Base-by-base conservation (phyloP, 2,797 vertebrate genomes). In the Lindbergichthys nudifrons region DNA sequence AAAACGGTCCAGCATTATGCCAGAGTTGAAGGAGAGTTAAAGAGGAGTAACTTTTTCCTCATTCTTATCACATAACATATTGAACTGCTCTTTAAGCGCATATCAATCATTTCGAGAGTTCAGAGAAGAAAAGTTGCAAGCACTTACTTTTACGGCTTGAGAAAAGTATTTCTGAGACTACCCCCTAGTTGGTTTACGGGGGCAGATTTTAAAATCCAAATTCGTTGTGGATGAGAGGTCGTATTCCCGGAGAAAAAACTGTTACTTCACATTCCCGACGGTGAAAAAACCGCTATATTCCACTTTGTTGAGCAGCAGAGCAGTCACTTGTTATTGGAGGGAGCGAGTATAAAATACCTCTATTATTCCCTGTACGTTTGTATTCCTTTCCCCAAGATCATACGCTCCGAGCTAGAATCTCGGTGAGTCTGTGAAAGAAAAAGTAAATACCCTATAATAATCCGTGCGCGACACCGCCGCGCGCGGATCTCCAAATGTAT, bases 121-220 rank as follows among this genome's bases (percentile, higher is more conserved):
- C 16, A 62, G 32, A 52, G 32, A 41, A 61, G 30, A 50, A 77
- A 85, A 83, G 71, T 84, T 75, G 50, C 45, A 19, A 18, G 56
- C 45, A 92, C 91, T 94, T 90, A 93, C 92, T 91, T 87, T 30
- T 32, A 47, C 65, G 15, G 42, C 15, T 75, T 57, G 60, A 83
- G 79, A 76, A 70, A 77, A 58, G 58, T 71, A 46, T 50, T 48
- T 66, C 30, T 45, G 45, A 23, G 39, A 58, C 43, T 54, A 47
- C 80, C 85, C 89, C 79, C 75, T 53, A 3, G 52, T 65, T 39
- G 82, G 36, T 73, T 77, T 45, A 67, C n/a, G 66, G 87, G 72
- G 73, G 63, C 76, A 67, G 85, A 69, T 82, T 87, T 78, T 50
- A 69, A 82, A 82, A 81, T 88, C 87, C 83, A 76, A 77, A 7